Base-by-base conservation (phyloP, 2,797 vertebrate species). In the Alectoris magna region DNA sequence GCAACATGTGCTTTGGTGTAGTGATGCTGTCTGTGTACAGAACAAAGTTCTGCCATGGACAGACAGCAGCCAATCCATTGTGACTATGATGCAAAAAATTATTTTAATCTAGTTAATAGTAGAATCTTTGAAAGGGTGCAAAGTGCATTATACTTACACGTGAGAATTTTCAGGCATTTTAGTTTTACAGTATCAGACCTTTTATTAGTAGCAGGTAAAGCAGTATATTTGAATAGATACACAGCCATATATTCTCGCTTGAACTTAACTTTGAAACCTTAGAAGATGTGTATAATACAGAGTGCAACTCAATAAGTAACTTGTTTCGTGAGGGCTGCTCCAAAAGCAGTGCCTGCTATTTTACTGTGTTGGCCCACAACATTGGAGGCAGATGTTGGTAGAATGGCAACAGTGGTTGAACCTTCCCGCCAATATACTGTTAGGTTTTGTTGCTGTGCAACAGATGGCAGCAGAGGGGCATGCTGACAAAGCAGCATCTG, bases 181-280 rank as follows among this genome's bases (percentile, higher is more conserved):
- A 66, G 31, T 62, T 79, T 58, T 27, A 34, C 8, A 39, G 8
- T 27, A 59, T 11, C 15, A 24, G 68, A 53, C 18, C 8, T 78
- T 46, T 34, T 63, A 11, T 36, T 79, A 39, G 14, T 72, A 46
- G 29, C 68, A 10, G 49, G 26, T 68, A 55, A 49, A 71, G 14
- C 23, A 36, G 9, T 26, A 11, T 41, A 27, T 21, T 31, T 75
- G 16, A 1, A 0, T 71, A 10, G 29, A 36, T 11, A 29, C 21
- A 11, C 12, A 29, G 43, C 22, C 51, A 31, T 24, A 68, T 74
- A 13, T 23, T 60, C 49, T 56, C 4, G 4, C 22, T 51, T 36
- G n/a, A 56, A 46, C 46, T 75, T 43, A 21, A 2, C 43, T 77
- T 24, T 56, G 56, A 74, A 90, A 74, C 22, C 29, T 84, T 60